Conservation (phyloP, 1,140 invertebrate species). For the Chelonus insularis region DNA sequence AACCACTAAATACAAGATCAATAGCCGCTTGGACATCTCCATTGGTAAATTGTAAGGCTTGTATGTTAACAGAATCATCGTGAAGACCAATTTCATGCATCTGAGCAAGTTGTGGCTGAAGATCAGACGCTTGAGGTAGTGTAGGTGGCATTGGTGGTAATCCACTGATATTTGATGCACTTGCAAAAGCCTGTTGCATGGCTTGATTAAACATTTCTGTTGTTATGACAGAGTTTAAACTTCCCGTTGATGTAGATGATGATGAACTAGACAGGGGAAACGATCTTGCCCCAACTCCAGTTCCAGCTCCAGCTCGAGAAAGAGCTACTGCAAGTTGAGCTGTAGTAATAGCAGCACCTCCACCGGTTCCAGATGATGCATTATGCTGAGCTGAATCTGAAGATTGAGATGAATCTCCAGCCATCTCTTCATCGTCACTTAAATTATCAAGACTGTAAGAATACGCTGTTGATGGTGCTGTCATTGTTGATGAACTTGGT, state of each 20-base stretch:
- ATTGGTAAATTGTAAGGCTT: constrained; percentile 77
- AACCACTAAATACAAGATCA: constrained; percentile 71
- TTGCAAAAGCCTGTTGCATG: constrained; percentile 63
- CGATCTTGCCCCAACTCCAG: constrained; percentile 22
- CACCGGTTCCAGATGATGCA: constrained; percentile 4
- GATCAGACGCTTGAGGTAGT: constrained; percentile 36
- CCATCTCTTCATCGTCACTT: constrained; percentile 64
- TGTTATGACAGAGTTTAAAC: constrained; percentile 56
- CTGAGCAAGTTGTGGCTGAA: constrained; percentile 73
- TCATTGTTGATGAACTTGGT: constrained; percentile 42
- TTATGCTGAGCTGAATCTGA: constrained; percentile 55
- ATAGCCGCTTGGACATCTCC: constrained; percentile 88
- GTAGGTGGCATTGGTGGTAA: constrained; percentile 33
- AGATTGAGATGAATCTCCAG: constrained; percentile 59
- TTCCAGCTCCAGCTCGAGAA: constrained; percentile 51
- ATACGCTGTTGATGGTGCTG: constrained; percentile 47
- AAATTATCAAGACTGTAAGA: constrained; percentile 61
- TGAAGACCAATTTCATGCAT: constrained; percentile 86
- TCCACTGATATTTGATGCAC: constrained; percentile 35
- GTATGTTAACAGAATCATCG: constrained; percentile 82
- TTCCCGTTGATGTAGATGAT: constrained; percentile 39
- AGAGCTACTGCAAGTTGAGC: constrained; percentile 61
- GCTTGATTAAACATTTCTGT: constrained; percentile 64
- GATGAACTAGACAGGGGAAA: constrained; percentile 32
- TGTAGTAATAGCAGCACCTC: constrained; percentile 52